phyloP scores from a whole-genome alignment of 2,113 vertebrate species.

The Entosphenus tridentatus region DNA sequence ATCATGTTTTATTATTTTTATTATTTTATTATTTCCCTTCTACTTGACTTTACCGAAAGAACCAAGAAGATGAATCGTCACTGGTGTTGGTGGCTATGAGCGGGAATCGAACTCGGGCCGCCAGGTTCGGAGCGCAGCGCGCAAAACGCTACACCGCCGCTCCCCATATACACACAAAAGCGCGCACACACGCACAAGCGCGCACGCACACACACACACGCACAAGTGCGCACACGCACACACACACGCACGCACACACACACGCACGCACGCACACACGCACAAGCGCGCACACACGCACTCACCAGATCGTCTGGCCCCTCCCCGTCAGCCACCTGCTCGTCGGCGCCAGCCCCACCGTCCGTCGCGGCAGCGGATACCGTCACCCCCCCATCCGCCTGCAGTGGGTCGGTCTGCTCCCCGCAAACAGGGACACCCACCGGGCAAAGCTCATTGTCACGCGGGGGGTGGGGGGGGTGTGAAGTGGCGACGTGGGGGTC shows the following conservation, averaged over 20 bases:
- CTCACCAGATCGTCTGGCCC: conserved; percentile 3
- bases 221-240: background rate
- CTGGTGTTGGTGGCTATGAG: too few species aligned
- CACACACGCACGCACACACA: background rate
- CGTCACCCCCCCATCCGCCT: background rate
- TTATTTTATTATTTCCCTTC: too few species aligned
- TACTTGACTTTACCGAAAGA: too few species aligned
- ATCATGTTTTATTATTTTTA: too few species aligned
- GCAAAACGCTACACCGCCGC: background rate
- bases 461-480: background rate
- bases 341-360: background rate
- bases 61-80: too few species aligned
- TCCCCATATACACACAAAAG: background rate
- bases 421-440: too few species aligned
- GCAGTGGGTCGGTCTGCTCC: background rate
- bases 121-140: background rate
- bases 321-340: background rate
- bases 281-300: background rate
- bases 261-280: background rate
- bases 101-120: too few species aligned
- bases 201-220: background rate
- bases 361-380: background rate
- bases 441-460: too few species aligned
- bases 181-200: background rate
- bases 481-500: background rate